phyloP scores from a whole-genome alignment of 2,797 vertebrate species.

The Perodicticus potto region DNA sequence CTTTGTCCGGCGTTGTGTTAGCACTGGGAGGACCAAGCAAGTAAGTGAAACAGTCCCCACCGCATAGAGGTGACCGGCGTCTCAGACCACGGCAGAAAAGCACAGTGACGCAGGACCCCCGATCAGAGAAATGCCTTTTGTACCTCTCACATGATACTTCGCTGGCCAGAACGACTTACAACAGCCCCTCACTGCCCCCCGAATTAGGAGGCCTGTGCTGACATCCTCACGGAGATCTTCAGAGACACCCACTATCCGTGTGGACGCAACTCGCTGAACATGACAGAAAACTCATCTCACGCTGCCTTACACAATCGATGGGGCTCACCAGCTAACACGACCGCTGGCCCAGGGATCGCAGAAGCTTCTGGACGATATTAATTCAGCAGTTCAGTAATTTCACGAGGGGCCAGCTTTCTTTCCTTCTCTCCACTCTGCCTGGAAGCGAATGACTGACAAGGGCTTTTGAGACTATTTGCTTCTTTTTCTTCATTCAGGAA shows the following conservation, averaged over 20 bases:
- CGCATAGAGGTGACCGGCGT: neutral
- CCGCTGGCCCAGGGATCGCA: neutral
- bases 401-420: neutral
- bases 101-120: neutral
- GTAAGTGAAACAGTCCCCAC: accelerated
- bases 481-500: neutral
- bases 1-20: neutral
- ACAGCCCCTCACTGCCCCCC: neutral
- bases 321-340: constrained; percentile 19
- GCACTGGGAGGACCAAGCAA: neutral
- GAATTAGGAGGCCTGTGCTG: neutral
- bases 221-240: neutral
- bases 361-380: constrained; percentile 10
- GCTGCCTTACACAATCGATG: neutral
- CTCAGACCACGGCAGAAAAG: neutral
- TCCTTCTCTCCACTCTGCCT: neutral
- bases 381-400: constrained; percentile 11
- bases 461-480: neutral
- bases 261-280: neutral
- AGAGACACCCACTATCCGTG: neutral
- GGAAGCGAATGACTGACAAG: neutral
- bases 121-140: neutral
- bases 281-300: constrained; percentile 32
- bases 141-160: neutral
- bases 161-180: too few species aligned